Evolutionary conservation across 2,113 vertebrate genomes (phyloP).

Genomic region (Electrona antarctica): DNA sequence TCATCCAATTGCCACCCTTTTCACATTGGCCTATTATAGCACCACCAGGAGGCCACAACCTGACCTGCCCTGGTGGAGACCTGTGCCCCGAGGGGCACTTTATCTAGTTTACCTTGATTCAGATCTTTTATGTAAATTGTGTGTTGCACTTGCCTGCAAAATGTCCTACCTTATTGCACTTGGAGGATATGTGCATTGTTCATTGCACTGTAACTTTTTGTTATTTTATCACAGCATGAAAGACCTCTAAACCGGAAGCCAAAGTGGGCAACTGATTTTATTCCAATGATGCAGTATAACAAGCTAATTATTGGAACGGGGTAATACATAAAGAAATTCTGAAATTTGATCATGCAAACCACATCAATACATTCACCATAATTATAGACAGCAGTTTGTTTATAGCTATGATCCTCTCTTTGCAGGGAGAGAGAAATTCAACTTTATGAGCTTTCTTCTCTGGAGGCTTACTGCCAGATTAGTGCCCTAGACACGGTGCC

Average conservation of each 20-base stretch:
- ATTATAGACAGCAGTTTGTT: not conserved
- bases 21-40: too few species aligned
- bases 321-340: constrained; percentile 28
- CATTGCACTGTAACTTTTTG: too few species aligned
- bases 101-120: too few species aligned
- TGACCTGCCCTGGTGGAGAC: too few species aligned
- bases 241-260: constrained; percentile 64
- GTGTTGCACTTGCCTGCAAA: not conserved
- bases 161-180: not conserved
- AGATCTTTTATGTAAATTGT: too few species aligned
- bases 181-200: not conserved
- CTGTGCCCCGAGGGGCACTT: too few species aligned
- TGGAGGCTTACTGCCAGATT: constrained; percentile 82
- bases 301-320: constrained; percentile 79
- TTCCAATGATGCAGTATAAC: constrained; percentile 73
- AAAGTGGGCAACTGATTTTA: constrained; percentile 77
- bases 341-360: not conserved
- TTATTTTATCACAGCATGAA: constrained; percentile 46
- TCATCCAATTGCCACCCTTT: too few species aligned
- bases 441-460: constrained; percentile 79
- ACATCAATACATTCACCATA: not conserved
- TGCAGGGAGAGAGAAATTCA: constrained; percentile 82
- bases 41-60: too few species aligned
- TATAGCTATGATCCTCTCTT: not conserved
- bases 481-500: constrained; percentile 77